These are phyloP conservation scores for Ectropis grisescens DNA, from an alignment of 1,140 invertebrate species.

Conservation along the genomic window DNA sequence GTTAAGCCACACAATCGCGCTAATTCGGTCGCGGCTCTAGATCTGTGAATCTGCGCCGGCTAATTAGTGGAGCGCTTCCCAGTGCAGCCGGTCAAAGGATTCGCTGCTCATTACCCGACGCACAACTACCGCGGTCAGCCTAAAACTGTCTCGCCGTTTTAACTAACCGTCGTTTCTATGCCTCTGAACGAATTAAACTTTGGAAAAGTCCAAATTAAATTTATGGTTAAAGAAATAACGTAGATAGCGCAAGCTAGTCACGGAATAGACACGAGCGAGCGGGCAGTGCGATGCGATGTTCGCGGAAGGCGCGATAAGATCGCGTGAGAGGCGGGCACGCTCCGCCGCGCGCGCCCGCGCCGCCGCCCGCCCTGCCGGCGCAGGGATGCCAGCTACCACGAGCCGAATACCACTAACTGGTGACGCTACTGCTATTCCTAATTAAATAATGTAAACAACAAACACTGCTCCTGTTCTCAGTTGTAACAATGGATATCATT, in stretches of 20 bases:
- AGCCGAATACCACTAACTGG: too few relatives aligned
- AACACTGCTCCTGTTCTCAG: too few relatives aligned
- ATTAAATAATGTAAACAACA: too few relatives aligned
- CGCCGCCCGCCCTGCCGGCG: slow-evolving; percentile 11
- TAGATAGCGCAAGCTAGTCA: slow-evolving; percentile 34
- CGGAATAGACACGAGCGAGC: slow-evolving; percentile 42
- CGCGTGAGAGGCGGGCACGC: slow-evolving; percentile 49
- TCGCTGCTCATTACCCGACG: slow-evolving; percentile 51
- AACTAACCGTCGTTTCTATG: slow-evolving; percentile 4
- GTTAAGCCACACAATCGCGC: slow-evolving; percentile 40
- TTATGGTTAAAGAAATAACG: slow-evolving; percentile 29
- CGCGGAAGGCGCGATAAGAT: slow-evolving; percentile 60
- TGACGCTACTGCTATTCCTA: too few relatives aligned
- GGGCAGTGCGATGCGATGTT: slow-evolving; percentile 55
- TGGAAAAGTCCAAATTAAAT: slow-evolving; percentile 30
- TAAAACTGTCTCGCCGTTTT: slow-evolving; percentile 13
- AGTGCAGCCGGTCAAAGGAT: slow-evolving; percentile 60
- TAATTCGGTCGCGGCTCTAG: slow-evolving; percentile 57
- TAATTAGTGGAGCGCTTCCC: slow-evolving; percentile 60
- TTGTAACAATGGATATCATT: too few relatives aligned
- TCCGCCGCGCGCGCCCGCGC: slow-evolving; percentile 17
- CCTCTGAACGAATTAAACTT: slow-evolving; percentile 13
- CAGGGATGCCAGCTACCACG: slow-evolving; percentile 8
- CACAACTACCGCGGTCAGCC: slow-evolving; percentile 18
- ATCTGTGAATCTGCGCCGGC: slow-evolving; percentile 51